A percentile compares a stretch with the other conserved stretches of the same genome.
Conservation (phyloP, 2,797 vertebrate genomes). For the Discoglossus pictus region DNA sequence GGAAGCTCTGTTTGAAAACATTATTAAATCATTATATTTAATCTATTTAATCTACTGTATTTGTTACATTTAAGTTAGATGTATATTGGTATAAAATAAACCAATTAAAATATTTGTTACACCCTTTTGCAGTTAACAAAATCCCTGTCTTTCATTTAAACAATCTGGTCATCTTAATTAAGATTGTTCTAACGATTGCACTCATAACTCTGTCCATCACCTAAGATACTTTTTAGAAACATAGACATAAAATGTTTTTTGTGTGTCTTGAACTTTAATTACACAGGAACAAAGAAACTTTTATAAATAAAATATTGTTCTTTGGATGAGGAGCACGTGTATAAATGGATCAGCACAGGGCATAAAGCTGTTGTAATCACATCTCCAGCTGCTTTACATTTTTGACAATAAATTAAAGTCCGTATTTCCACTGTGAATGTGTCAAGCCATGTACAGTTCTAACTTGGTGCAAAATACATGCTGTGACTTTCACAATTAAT, state of each 20-base stretch:
- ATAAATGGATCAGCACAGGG: constrained; percentile 29
- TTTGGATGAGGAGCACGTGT: constrained; percentile 32
- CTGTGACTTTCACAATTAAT: constrained; percentile 40
- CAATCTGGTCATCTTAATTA: too few relatives aligned
- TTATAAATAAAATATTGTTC: constrained; percentile 31
- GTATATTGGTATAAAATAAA: too few relatives aligned
- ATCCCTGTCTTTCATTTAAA: too few relatives aligned
- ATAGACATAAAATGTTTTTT: background rate
- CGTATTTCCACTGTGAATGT: constrained; percentile 37
- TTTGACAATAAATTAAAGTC: constrained; percentile 44
- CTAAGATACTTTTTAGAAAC: background rate
- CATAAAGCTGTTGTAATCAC: constrained; percentile 43
- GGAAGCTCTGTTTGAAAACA: too few relatives aligned
- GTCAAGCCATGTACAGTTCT: constrained; percentile 31
- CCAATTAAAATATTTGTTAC: too few relatives aligned
- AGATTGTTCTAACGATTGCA: too few relatives aligned
- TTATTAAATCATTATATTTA: too few relatives aligned
- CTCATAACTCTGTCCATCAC: too few relatives aligned
- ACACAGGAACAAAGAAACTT: background rate
- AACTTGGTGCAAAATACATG: constrained; percentile 29
- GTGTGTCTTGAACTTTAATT: background rate
- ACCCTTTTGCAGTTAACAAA: too few relatives aligned
- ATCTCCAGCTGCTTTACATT: constrained; percentile 42
- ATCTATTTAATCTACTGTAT: too few relatives aligned
- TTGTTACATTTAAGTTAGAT: too few relatives aligned